A percentile compares a stretch with the other conserved stretches of the same genome.
Conservation (phyloP, 2,113 vertebrate genomes). For the Heptranchias perlo region DNA sequence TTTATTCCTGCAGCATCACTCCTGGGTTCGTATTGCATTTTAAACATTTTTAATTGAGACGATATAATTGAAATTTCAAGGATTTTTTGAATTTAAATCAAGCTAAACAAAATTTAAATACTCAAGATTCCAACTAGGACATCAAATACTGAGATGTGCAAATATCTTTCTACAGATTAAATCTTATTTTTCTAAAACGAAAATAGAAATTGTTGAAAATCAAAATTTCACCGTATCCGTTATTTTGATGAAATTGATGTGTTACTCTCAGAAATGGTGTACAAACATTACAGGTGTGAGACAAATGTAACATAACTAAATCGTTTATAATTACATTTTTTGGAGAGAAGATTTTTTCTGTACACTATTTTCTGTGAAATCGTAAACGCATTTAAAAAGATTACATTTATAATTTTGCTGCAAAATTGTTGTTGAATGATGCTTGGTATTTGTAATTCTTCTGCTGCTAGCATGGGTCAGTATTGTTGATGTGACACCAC, state of each 20-base stretch:
- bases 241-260: too few species aligned
- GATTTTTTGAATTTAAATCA: not conserved
- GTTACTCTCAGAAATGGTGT: not conserved
- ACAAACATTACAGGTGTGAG: not conserved
- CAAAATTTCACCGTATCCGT: too few species aligned
- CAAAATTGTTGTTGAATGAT: not conserved
- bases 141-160: not conserved
- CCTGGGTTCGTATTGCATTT: slow-evolving; percentile 48
- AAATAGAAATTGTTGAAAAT: not conserved
- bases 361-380: not conserved
- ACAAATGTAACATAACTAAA: not conserved
- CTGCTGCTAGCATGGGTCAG: not conserved
- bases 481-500: not conserved
- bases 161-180: not conserved
- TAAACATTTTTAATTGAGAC: not conserved
- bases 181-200: not conserved
- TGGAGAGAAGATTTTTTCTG: not conserved
- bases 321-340: not conserved
- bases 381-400: not conserved
- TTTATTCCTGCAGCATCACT: slow-evolving; percentile 53
- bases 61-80: too few species aligned
- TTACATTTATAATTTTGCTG: not conserved
- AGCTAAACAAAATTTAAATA: not conserved
- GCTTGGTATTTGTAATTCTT: not conserved
- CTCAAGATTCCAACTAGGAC: not conserved